Evolutionary conservation across 2,797 vertebrate genomes (phyloP).

Genomic region (Amblyraja radiata): DNA sequence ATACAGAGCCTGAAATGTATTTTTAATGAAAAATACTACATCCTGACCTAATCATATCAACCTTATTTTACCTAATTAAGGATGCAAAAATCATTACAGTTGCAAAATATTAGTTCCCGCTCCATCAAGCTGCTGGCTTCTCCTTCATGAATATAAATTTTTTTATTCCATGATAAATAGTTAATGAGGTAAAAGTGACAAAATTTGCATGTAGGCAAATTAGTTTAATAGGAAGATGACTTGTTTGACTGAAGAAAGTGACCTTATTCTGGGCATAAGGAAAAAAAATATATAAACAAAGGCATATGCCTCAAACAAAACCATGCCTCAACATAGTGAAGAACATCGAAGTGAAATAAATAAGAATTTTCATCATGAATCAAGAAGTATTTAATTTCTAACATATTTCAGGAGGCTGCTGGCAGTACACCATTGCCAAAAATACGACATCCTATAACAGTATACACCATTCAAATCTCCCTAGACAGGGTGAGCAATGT

Average conservation of each 20-base stretch:
- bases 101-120: slow-evolving; percentile 99
- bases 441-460: slow-evolving; percentile 74
- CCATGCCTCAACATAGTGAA: slow-evolving; percentile 73
- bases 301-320: slow-evolving; percentile 70
- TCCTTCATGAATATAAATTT: slow-evolving; percentile 82
- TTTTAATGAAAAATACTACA: slow-evolving; percentile 99
- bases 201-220: slow-evolving; percentile 97
- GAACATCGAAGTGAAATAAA: slow-evolving; percentile 62
- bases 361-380: slow-evolving; percentile 76
- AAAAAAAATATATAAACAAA: slow-evolving; percentile 75
- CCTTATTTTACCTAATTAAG: slow-evolving; percentile 99
- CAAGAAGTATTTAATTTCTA: slow-evolving; percentile 70
- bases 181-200: slow-evolving; percentile 97
- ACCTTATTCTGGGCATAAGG: slow-evolving; percentile 75
- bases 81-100: slow-evolving; percentile 99
- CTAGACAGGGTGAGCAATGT: background rate
- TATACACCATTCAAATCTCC: background rate
- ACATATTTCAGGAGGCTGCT: slow-evolving; percentile 85
- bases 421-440: slow-evolving; percentile 79
- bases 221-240: slow-evolving; percentile 85
- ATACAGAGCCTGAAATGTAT: slow-evolving; percentile 96
- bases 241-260: slow-evolving; percentile 85
- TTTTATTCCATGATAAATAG: slow-evolving; percentile 86
- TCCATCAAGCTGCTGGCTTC: slow-evolving; percentile 82
- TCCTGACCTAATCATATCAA: slow-evolving; percentile 99